phyloP scores from a whole-genome alignment of 2,113 vertebrate genomes.

The Eclectus roratus region DNA sequence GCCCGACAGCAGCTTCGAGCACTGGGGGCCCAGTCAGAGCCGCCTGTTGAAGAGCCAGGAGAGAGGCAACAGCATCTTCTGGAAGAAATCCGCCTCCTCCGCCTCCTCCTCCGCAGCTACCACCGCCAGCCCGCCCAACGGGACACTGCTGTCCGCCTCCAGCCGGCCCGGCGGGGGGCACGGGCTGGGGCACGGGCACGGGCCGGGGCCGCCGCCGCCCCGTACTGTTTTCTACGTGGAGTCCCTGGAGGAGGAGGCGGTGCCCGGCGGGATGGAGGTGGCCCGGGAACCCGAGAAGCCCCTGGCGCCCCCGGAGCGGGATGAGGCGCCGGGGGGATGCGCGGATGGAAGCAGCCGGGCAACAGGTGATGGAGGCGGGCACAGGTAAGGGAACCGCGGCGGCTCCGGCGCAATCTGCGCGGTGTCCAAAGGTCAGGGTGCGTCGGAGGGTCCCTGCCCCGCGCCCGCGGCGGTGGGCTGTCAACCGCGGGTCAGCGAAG shows the following conservation, averaged over 20 bases:
- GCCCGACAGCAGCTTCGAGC: conserved; percentile 75
- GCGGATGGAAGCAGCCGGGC: conserved; percentile 50
- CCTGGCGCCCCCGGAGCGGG: conserved; percentile 57
- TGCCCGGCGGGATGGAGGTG: conserved; percentile 67
- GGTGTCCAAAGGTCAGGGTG: not conserved
- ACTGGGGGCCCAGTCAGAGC: conserved; percentile 81
- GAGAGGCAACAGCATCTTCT: conserved; percentile 65
- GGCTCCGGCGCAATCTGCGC: not conserved
- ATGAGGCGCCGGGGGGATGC: conserved; percentile 56
- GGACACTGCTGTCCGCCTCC: conserved; percentile 65
- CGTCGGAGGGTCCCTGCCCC: not conserved
- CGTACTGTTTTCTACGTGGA: conserved; percentile 78
- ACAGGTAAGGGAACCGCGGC: conserved; percentile 67
- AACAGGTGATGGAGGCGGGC: conserved; percentile 75
- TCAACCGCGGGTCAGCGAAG: not conserved
- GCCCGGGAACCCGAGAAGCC: conserved; percentile 62
- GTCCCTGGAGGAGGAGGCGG: conserved; percentile 71
- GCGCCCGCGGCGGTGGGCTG: not conserved
- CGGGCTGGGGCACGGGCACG: conserved; percentile 16
- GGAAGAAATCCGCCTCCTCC: conserved; percentile 73
- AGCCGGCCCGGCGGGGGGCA: conserved; percentile 6
- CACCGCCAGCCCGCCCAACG: conserved; percentile 59
- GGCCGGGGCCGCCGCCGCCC: conserved; percentile 49
- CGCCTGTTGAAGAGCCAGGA: conserved; percentile 77
- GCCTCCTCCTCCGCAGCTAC: conserved; percentile 56